A percentile compares a stretch with the other conserved stretches of the same genome.
phyloP scores from a whole-genome alignment of 2,113 vertebrate genomes.

The Galbula dea region DNA sequence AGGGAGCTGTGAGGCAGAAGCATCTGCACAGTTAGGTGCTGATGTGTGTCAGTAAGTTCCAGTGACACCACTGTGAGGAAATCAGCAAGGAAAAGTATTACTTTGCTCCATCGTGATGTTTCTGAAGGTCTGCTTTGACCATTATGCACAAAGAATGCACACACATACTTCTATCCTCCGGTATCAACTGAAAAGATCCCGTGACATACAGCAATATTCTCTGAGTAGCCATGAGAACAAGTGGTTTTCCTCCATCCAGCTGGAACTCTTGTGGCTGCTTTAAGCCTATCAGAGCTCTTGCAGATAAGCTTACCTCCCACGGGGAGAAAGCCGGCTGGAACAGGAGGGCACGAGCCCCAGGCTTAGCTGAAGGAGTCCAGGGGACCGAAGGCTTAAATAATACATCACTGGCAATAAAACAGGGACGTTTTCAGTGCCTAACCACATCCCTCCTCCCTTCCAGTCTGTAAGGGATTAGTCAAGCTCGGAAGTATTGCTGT shows the following conservation, averaged over 20 bases:
- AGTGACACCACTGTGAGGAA: background rate
- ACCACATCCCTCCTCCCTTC: background rate
- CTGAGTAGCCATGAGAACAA: background rate
- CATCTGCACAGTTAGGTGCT: no score
- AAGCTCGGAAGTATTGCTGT: background rate
- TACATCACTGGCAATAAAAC: background rate
- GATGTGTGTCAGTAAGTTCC: background rate
- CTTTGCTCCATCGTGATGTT: background rate
- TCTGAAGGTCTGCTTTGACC: background rate
- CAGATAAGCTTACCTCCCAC: background rate
- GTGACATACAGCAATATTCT: background rate
- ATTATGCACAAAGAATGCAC: fast-evolving
- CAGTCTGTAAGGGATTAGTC: conserved; percentile 34
- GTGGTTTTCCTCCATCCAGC: fast-evolving
- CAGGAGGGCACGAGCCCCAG: background rate
- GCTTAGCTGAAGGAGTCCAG: background rate
- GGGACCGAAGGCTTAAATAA: background rate
- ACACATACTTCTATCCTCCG: fast-evolving
- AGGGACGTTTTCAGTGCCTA: background rate
- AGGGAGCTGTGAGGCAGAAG: background rate
- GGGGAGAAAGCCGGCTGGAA: background rate
- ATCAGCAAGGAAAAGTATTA: background rate
- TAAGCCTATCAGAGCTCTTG: background rate
- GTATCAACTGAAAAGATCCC: background rate
- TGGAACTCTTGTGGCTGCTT: background rate